Percentiles rank a stretch among this genome's conserved stretches.
phyloP scores from a whole-genome alignment of 2,113 vertebrate genomes.

The zebrafish (Danio rerio) region DNA sequence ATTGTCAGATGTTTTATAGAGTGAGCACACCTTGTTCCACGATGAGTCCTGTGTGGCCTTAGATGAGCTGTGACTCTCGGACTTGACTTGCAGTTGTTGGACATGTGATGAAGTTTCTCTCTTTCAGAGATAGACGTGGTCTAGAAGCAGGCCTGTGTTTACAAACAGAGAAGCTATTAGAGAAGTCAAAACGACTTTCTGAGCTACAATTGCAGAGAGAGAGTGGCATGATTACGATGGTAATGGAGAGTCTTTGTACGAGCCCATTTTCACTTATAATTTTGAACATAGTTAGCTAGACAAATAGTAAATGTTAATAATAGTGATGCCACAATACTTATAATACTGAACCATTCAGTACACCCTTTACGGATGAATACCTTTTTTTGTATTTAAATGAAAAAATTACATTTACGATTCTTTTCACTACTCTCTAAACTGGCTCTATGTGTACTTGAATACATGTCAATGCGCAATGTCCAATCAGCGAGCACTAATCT shows the following conservation, averaged over 20 bases:
- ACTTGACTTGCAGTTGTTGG: slow-evolving; percentile 6
- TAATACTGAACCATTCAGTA: too few relatives aligned
- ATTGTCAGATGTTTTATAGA: not conserved
- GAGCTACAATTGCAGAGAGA: not conserved
- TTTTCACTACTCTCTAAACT: too few relatives aligned
- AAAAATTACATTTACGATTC: too few relatives aligned
- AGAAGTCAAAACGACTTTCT: not conserved
- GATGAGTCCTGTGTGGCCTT: not conserved
- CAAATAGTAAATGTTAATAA: too few relatives aligned
- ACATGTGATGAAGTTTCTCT: slow-evolving; percentile 14
- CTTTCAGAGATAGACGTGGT: not conserved
- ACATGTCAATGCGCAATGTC: too few relatives aligned
- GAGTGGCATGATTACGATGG: not conserved
- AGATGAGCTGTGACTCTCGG: slow-evolving; percentile 61
- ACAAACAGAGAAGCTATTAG: slow-evolving; percentile 14
- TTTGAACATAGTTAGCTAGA: not conserved
- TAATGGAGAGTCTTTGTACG: not conserved
- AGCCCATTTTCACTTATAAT: not conserved
- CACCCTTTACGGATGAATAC: too few relatives aligned
- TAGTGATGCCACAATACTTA: too few relatives aligned
- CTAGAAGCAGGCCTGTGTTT: slow-evolving; percentile 45
- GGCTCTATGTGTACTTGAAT: too few relatives aligned
- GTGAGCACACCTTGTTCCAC: not conserved
- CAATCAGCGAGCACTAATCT: too few relatives aligned
- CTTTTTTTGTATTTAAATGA: too few relatives aligned